Conservation (phyloP, 2,113 vertebrate genomes). For the Brachyhypopomus gauderio region DNA sequence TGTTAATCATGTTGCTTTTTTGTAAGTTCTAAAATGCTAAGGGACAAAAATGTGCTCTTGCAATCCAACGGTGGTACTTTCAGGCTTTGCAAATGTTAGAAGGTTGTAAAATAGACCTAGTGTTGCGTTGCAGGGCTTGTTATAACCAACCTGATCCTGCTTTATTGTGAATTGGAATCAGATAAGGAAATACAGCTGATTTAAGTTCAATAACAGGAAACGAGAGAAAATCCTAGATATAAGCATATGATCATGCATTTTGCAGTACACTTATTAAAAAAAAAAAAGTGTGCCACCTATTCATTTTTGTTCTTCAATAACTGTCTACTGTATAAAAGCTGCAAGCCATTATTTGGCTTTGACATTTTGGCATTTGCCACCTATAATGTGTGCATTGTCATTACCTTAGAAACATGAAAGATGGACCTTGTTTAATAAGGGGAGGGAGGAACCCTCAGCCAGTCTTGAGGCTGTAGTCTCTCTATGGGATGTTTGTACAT, state of each 20-base stretch:
- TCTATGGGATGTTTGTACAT: slow-evolving; percentile 23
- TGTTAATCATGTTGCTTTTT: too few relatives aligned
- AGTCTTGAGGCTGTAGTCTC: slow-evolving; percentile 5
- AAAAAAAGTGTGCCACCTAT: too few relatives aligned
- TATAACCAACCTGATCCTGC: background rate
- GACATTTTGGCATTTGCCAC: too few relatives aligned
- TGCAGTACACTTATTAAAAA: too few relatives aligned
- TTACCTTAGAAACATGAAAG: slow-evolving; percentile 18
- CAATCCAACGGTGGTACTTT: too few relatives aligned
- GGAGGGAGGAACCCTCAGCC: slow-evolving; percentile 46
- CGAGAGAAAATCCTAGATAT: too few relatives aligned
- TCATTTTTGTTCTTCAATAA: too few relatives aligned
- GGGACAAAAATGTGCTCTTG: background rate
- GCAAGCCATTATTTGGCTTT: too few relatives aligned
- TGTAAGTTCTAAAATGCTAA: background rate
- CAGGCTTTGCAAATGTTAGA: background rate
- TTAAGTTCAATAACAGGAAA: too few relatives aligned
- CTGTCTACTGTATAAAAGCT: too few relatives aligned
- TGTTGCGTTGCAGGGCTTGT: background rate
- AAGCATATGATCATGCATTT: too few relatives aligned
- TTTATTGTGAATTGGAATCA: background rate
- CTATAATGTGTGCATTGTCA: too few relatives aligned
- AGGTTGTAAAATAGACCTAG: background rate
- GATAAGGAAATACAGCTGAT: background rate
- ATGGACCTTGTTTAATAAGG: slow-evolving; percentile 37